Evolutionary conservation across 2,113 vertebrate species (phyloP).

Genomic region (Xyliphius kryptos): DNA sequence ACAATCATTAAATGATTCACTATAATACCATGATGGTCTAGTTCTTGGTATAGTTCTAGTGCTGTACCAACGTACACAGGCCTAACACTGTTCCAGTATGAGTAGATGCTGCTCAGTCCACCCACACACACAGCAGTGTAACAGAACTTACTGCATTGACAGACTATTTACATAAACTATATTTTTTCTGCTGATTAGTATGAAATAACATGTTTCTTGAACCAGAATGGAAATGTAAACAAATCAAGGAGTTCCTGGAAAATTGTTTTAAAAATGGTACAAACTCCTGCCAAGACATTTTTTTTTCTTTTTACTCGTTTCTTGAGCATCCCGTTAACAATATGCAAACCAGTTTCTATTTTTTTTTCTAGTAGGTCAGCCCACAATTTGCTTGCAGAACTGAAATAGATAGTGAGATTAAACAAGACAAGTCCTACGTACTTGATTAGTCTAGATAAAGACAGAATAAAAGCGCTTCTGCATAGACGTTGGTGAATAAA

Average conservation of each 20-base stretch:
- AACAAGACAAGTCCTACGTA: conserved; percentile 35
- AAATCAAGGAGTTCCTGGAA: conserved; percentile 8
- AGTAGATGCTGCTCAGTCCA: conserved; percentile 26
- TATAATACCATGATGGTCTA: not conserved
- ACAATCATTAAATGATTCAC: not conserved
- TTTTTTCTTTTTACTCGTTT: not conserved
- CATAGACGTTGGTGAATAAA: too few relatives aligned
- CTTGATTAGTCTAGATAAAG: conserved; percentile 8
- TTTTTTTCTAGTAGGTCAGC: conserved; percentile 20
- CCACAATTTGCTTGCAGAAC: conserved; percentile 46
- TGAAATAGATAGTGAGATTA: conserved; percentile 47
- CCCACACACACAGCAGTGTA: conserved; percentile 57
- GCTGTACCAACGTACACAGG: not conserved
- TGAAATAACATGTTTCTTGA: conserved; percentile 28
- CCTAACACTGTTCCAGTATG: not conserved
- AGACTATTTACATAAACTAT: conserved; percentile 59
- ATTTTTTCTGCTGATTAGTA: conserved; percentile 50
- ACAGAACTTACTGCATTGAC: conserved; percentile 57
- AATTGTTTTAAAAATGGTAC: conserved; percentile 9
- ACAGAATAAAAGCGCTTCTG: too few relatives aligned
- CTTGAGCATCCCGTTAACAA: conserved; percentile 4
- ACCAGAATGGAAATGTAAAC: conserved; percentile 4
- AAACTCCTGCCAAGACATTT: not conserved
- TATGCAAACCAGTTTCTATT: conserved; percentile 23
- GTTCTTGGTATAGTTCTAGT: not conserved